phyloP scores from a whole-genome alignment of 1,140 invertebrate species.

The Procambarus virginalis region DNA sequence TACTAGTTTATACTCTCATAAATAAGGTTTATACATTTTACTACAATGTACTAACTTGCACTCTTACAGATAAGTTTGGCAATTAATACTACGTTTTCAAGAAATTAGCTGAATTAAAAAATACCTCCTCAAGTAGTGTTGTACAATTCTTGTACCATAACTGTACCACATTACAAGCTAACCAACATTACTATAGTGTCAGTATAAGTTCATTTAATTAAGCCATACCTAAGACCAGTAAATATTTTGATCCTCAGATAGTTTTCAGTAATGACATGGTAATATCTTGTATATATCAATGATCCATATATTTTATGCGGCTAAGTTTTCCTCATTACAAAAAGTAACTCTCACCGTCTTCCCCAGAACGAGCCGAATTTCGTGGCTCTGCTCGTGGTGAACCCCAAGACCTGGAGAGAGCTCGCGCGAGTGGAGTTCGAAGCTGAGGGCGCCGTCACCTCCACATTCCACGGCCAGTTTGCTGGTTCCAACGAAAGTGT shows the following conservation, averaged over 20 bases:
- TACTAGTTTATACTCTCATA: too few relatives aligned
- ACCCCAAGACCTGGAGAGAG: slow-evolving; percentile 72
- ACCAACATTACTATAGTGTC: too few relatives aligned
- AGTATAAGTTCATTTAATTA: too few relatives aligned
- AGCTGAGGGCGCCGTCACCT: slow-evolving; percentile 71
- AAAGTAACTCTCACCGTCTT: neutral
- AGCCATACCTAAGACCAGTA: too few relatives aligned
- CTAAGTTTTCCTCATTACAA: neutral
- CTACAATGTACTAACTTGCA: too few relatives aligned
- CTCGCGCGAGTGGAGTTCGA: slow-evolving; percentile 71
- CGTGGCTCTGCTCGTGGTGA: slow-evolving; percentile 71
- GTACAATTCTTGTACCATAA: too few relatives aligned
- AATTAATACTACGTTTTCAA: too few relatives aligned
- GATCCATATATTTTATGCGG: neutral
- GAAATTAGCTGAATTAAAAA: too few relatives aligned
- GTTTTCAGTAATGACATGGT: neutral
- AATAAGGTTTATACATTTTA: too few relatives aligned
- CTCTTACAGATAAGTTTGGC: too few relatives aligned
- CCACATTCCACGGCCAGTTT: slow-evolving; percentile 72
- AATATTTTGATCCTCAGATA: neutral
- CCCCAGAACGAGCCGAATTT: slow-evolving; percentile 17
- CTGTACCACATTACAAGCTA: too few relatives aligned
- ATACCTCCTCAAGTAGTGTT: too few relatives aligned
- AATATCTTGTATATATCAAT: neutral
- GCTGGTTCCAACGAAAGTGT: slow-evolving; percentile 2